Evolutionary conservation across 2,797 vertebrate genomes (phyloP), one percentile per base, ranked within the genome.

Genomic region (Halcyon smyrnensis): DNA sequence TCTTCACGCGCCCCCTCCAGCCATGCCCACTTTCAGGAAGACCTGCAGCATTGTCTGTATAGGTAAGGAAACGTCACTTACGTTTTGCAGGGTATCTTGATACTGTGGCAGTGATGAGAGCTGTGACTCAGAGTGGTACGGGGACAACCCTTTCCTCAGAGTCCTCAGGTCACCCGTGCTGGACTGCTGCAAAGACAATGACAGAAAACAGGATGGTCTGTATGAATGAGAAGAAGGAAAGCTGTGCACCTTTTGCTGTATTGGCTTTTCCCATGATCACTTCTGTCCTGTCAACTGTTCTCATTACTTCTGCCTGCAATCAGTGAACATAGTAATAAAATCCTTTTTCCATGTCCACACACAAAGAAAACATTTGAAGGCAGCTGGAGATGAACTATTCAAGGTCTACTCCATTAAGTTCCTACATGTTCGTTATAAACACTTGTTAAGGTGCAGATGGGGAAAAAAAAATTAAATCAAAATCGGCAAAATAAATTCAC

Each of bases 41-140:
- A 37, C 43, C 56, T 23, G 0, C 0, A 2, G 41, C 30, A 64
- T 50, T 18, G 8, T 30, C 48, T 68, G 12, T 5, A 25, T 1
- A 24, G 59, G 46, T 36, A 77, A 93, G 56, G 45, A 94, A 93
- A 87, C 0, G 0, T 25, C 93, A 97, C 99, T 98, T 97, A 99
- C 99, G 1, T 99, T 99, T 95, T 99, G 98, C 98, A 98, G 97
- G 94, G 98, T 64, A 2, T 99, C 99, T 97, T 99, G 99, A 96
- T 99, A 99, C 84, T 98, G 99, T 0, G 99, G 99, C 94, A 99
- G 97, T 2, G 99, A 98, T 1, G 99, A 98, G 80, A 99, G 99
- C 98, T 99, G 99, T 30, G 99, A 99, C 97, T 99, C 99, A 0
- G 99, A 99, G 98, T 99, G 99, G 98, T 99, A 99, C 0, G 98